Base-by-base conservation (phyloP, 2,888 invertebrate species). In the Cinara cedri region DNA sequence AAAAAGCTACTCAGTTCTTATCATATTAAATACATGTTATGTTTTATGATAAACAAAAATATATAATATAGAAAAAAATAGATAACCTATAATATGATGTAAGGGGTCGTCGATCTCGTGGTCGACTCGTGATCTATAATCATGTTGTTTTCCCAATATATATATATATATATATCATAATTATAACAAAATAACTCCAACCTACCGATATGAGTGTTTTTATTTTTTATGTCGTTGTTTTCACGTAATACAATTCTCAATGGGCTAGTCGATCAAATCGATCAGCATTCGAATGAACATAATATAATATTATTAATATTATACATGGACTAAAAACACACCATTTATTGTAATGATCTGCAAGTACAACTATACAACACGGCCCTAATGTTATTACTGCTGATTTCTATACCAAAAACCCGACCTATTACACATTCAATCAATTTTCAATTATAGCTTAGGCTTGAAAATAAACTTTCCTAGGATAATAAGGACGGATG, bases 61-160 rank as follows among this genome's bases (percentile, higher is more conserved):
- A 66, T 44, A 63, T 44, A 21, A 42, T 24, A 26, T 11, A 46
- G 21, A 21, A 26, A 49, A 34, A 34, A 34, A 34, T 34, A 68
- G 76, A 76, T 75, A 75, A 75, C 63, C 75, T 75, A 65, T 44
- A 72, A 72, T 34, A 66, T 75, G 65, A 75, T 75, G 55, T 75
- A 75, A 75, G 54, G 63, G 74, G 65, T 75, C 76, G 76, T 75
- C 76, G 76, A 76, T 49, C 76, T 57, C 66, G 57, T 76, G 76
- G 65, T 76, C n/a, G 24, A 54, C 76, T 76, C 76, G 76, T 76
- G 76, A 76, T 76, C 55, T 49, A 76, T 76, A 76, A 76, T 76
- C 68, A 68, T 49, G 66, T 76, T 68, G 68, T 76, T 76, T 76
- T 76, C 76, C n/a, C 46, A 68, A 76, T 68, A 49, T 14, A 34